Conservation (phyloP, 2,888 invertebrate species). For the Mythimna loreyi region DNA sequence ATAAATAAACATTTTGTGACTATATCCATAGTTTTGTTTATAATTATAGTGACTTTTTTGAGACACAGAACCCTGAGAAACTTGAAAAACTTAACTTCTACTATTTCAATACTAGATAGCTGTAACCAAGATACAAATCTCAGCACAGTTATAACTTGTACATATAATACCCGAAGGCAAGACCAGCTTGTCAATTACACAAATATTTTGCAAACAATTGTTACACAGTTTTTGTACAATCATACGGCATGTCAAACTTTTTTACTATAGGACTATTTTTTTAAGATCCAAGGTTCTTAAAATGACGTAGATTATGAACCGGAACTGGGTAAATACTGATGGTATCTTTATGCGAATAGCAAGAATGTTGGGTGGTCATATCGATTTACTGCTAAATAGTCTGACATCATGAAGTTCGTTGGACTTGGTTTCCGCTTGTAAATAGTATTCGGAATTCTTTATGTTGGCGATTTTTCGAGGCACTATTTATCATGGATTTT, state of each 20-base stretch:
- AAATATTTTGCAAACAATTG: conserved; percentile 40
- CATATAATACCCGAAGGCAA: conserved; percentile 1
- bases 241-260: conserved; percentile 32
- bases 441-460: conserved; percentile 16
- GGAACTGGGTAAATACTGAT: conserved; percentile 47
- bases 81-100: background rate
- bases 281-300: conserved; percentile 23
- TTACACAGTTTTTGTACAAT: conserved; percentile 28
- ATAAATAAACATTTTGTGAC: too few relatives aligned
- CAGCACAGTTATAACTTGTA: conserved; percentile 1
- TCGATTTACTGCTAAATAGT: conserved; percentile 22
- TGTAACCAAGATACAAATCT: conserved; percentile 6
- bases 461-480: background rate
- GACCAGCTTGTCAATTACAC: conserved; percentile 23
- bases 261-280: conserved; percentile 30
- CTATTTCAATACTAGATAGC: background rate
- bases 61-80: background rate
- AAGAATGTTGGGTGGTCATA: conserved; percentile 18
- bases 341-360: conserved; percentile 34
- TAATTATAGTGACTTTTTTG: too few relatives aligned
- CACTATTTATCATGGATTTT: too few relatives aligned
- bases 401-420: conserved; percentile 47
- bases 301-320: conserved; percentile 40
- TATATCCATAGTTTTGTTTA: too few relatives aligned
- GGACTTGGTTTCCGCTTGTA: conserved; percentile 40